Base-by-base conservation (phyloP, 2,797 vertebrate species). In the Brachyalestes nurse region DNA sequence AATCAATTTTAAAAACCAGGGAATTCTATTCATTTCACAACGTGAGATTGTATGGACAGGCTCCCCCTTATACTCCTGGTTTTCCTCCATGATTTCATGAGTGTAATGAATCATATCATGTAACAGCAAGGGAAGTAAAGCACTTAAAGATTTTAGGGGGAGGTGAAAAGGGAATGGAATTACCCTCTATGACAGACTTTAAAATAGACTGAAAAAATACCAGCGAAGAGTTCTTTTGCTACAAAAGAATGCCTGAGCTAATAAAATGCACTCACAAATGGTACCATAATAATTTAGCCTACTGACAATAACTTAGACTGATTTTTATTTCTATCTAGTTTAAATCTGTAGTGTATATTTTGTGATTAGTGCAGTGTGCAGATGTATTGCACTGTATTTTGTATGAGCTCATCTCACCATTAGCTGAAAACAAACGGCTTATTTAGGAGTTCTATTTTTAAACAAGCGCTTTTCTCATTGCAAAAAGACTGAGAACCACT, bases 111-210 rank as follows among this genome's bases (percentile, higher is more conserved):
- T 23, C 21, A 17, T 25, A 49, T 25, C n/a, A 69, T 51, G 21
- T 42, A 69, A 14, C 19, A 25, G 8, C 66, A 45, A n/a, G n/a
- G 12, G 21, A 6, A 47, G 45, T 1, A 70, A 49, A 70, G 66
- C 66, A 49, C 40, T 49, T 70, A 70, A 25, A 49, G 25, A n/a
- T 66, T 66, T 49, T 49, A 71, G 67, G 45, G 17, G 2, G 47
- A 51, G 67, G 47, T 71, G 47, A 71, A 14, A 64, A 16, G 14
- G 28, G 58, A 61, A 61, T 10, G 9, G 12, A 69, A 8, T 69
- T 47, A n/a, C 45, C 67, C 67, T 51, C 13, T 9, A 21, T 70
- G 47, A 51, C 23, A 25, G 45, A 21, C 67, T 28, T 47, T 51
- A 51, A 51, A 70, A 19, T 70, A 21, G 45, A 49, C 14, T 25